Evolutionary conservation across 2,888 invertebrate genomes (phyloP), one percentile per base, ranked within the genome.

Genomic region (Cryptus armator): DNA sequence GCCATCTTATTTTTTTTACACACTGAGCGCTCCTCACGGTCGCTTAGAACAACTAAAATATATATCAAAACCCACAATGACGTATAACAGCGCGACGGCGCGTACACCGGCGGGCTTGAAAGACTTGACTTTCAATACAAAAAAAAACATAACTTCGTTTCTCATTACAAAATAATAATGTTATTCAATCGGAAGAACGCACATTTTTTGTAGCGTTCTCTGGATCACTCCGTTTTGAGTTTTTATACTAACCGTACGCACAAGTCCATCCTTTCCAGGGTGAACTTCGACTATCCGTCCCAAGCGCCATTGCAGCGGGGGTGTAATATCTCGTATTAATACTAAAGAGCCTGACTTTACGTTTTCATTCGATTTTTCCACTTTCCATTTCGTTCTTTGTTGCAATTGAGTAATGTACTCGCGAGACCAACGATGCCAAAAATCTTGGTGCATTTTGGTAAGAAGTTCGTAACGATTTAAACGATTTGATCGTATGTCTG

Each of bases 251-350:
- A 79, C 78, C 3, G 70, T 70, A 43, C 71, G 70, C 48, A 70
- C 16, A 5, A 72, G n/a, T 53, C 79, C 79, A 80, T 79, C 79
- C 79, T 43, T 72, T 72, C 71, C 72, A 0, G 79, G 16, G 16
- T 71, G 72, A 16, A 80, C 24, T 14, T 66, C 53, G 0, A 56
- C 12, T 29, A 72, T 72, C 29, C 44, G 72, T n/a, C 79, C 79
- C 79, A 80, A 72, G 16, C 53, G 71, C 79, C 72, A 66, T 14
- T 72, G 53, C 3, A 80, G 79, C 64, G 79, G 79, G 43, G 53
- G 53, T 16, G 78, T 78, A 5, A 59, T 78, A 62, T 68, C 68
- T 9, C 48, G 46, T 7, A 48, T 2, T 14, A 70, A 48, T 32
- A 78, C 46, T 46, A 78, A 32, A 37, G 46, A 5, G 16, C 68